phyloP scores from a whole-genome alignment of 30 jellyfish, hydroid and myxozoan species.

The Aurelia sp. region DNA sequence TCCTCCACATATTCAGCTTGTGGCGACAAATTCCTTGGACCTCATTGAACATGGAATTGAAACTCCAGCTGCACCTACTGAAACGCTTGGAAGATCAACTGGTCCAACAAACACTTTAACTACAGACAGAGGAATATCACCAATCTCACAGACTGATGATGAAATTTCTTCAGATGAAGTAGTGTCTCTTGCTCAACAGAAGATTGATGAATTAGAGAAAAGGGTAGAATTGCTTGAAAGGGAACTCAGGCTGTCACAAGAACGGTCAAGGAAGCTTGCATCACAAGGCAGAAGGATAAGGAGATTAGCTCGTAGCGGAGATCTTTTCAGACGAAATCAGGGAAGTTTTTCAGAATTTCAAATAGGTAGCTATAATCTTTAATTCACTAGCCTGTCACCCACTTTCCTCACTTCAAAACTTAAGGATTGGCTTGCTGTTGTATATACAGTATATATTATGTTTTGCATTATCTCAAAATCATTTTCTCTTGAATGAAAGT shows the following conservation, averaged over 20 bases:
- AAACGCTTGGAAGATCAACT: background rate
- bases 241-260: conserved; percentile 80
- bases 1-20: conserved; percentile 8
- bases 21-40: conserved; percentile 5
- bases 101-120: background rate
- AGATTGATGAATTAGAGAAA: conserved; percentile 70
- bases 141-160: conserved; percentile 1
- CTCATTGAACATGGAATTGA: conserved; percentile 29
- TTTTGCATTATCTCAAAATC: too few relatives aligned
- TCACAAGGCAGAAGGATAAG: conserved; percentile 76
- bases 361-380: conserved; percentile 13
- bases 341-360: background rate
- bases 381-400: background rate
- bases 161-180: conserved; percentile 43
- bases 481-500: too few relatives aligned
- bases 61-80: conserved; percentile 14
- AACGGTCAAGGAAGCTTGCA: conserved; percentile 67
- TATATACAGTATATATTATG: too few relatives aligned
- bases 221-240: conserved; percentile 74
- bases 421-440: too few relatives aligned
- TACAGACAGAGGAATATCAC: background rate
- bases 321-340: conserved; percentile 61
- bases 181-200: conserved; percentile 66
- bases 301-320: conserved; percentile 89
- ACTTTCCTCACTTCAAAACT: too few relatives aligned